phyloP scores from a whole-genome alignment of 37 sponge, comb jelly and placozoan genomes.

The Amphimedon queenslandica region DNA sequence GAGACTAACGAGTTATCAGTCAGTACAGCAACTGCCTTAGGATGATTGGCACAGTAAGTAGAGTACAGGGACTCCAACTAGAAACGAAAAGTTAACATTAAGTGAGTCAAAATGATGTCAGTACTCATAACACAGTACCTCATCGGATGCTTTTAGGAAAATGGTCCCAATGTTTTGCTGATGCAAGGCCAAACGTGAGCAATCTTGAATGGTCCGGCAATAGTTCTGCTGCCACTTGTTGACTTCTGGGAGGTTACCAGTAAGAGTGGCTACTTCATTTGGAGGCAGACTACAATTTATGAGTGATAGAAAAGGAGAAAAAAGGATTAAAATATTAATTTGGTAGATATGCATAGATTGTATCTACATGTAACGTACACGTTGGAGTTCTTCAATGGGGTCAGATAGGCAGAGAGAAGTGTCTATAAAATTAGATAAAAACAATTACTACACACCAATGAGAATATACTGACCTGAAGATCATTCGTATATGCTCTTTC shows the following conservation, averaged over 20 bases:
- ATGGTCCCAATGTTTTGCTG: slow-evolving; percentile 58
- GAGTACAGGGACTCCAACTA: slow-evolving; percentile 70
- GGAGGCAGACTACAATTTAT: slow-evolving; percentile 27
- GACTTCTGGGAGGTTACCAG: slow-evolving; percentile 63
- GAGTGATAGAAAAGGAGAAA: too few species aligned
- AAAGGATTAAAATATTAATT: too few species aligned
- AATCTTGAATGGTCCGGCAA: slow-evolving; percentile 42
- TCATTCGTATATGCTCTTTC: slow-evolving; percentile 67
- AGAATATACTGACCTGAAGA: too few species aligned
- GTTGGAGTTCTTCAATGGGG: slow-evolving; percentile 57
- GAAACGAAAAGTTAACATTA: not conserved
- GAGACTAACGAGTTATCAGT: slow-evolving; percentile 88
- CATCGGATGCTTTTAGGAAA: slow-evolving; percentile 35
- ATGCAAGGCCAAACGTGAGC: slow-evolving; percentile 31
- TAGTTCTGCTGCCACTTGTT: slow-evolving; percentile 58
- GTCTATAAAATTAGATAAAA: slow-evolving; percentile 26
- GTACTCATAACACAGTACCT: slow-evolving; percentile 20
- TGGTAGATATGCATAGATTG: not conserved
- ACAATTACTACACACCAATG: too few species aligned
- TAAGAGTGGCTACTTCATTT: slow-evolving; percentile 39
- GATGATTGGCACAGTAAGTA: slow-evolving; percentile 79
- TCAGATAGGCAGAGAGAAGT: slow-evolving; percentile 52
- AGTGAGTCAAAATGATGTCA: not conserved
- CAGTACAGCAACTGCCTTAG: slow-evolving; percentile 82
- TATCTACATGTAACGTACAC: slow-evolving; percentile 38